A percentile compares a stretch with the other conserved stretches of the same genome.
Conservation (phyloP, 1,140 invertebrate genomes). For the Chelonus insularis region DNA sequence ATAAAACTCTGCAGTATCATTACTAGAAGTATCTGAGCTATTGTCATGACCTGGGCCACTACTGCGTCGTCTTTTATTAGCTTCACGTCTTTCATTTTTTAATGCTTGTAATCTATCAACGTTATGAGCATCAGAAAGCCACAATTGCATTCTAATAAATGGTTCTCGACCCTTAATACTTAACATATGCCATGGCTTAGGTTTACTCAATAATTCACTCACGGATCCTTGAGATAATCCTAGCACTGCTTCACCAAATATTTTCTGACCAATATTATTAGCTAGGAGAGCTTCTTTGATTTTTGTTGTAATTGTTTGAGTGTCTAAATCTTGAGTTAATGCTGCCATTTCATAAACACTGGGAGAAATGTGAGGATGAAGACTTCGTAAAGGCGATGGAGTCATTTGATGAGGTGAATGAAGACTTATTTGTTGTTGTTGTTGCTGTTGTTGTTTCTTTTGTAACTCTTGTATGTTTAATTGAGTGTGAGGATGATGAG, state of each 20-base stretch:
- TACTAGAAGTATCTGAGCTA: conserved; percentile 82
- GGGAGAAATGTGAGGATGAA: conserved; percentile 80
- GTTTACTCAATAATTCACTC: conserved; percentile 94
- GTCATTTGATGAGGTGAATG: conserved; percentile 67
- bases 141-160: conserved; percentile 97
- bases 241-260: conserved; percentile 95
- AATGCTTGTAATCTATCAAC: conserved; percentile 83
- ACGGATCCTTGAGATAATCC: conserved; percentile 96
- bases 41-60: conserved; percentile 82
- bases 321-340: conserved; percentile 93
- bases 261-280: conserved; percentile 98
- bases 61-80: conserved; percentile 82
- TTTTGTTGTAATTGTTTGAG: conserved; percentile 93
- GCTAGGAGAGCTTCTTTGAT: conserved; percentile 96
- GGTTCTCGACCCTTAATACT: conserved; percentile 97
- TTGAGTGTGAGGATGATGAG: conserved; percentile 49
- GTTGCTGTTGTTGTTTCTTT: conserved; percentile 68
- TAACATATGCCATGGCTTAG: conserved; percentile 99
- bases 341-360: conserved; percentile 96
- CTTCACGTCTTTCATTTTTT: conserved; percentile 88
- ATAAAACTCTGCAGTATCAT: conserved; percentile 87
- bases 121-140: conserved; percentile 93
- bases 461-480: conserved; percentile 69
- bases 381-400: conserved; percentile 67
- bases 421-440: conserved; percentile 58